Percentiles rank a stretch among this genome's conserved stretches.
Conservation (phyloP, 2,888 invertebrate species). For the Iselma pallidipennis region DNA sequence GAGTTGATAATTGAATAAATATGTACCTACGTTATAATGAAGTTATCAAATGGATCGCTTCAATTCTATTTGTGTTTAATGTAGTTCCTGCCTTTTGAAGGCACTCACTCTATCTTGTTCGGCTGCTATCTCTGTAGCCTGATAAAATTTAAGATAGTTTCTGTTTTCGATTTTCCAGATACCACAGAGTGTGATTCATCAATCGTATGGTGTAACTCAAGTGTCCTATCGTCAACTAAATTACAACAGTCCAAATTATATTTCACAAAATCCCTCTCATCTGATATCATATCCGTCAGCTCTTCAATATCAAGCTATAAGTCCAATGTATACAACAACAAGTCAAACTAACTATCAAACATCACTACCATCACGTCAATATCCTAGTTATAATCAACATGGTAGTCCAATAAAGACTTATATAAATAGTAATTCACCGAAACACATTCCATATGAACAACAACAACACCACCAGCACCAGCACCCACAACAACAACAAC, state of each 20-base stretch:
- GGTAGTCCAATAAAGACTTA: slow-evolving; percentile 43
- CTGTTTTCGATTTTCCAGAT: slow-evolving; percentile 35
- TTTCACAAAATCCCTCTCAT: slow-evolving; percentile 35
- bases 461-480: neutral
- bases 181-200: slow-evolving; percentile 52
- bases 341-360: slow-evolving; percentile 42
- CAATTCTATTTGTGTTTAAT: too few relatives aligned
- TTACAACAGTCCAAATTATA: slow-evolving; percentile 35
- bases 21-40: too few relatives aligned
- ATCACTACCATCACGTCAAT: slow-evolving; percentile 39
- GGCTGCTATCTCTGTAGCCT: too few relatives aligned
- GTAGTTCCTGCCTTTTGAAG: too few relatives aligned
- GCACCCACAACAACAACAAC: neutral
- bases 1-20: too few relatives aligned
- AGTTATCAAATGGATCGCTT: too few relatives aligned
- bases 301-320: slow-evolving; percentile 51
- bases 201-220: slow-evolving; percentile 51
- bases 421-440: slow-evolving; percentile 38
- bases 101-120: too few relatives aligned
- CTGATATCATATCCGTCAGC: slow-evolving; percentile 43
- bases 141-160: too few relatives aligned
- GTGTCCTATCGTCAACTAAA: slow-evolving; percentile 39
- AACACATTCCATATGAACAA: slow-evolving; percentile 46
- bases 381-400: slow-evolving; percentile 42
- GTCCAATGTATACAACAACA: slow-evolving; percentile 42